phyloP scores from a whole-genome alignment of 2,113 vertebrate genomes.

The Tupaia chinensis region DNA sequence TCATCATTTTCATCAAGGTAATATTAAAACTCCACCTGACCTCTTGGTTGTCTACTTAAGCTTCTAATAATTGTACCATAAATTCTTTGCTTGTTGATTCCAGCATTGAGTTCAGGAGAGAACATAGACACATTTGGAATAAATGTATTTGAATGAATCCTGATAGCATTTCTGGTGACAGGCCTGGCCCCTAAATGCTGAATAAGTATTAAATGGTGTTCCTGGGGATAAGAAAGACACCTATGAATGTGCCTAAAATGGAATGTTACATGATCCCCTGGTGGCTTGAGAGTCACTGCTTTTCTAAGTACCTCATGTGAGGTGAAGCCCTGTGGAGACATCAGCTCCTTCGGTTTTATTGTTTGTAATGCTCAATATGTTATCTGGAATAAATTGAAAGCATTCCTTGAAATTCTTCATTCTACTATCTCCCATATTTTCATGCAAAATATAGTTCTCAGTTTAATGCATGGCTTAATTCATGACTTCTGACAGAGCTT shows the following conservation, averaged over 20 bases:
- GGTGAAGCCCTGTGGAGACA: background rate
- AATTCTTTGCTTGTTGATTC: background rate
- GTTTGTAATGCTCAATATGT: slow-evolving; percentile 30
- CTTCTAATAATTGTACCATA: background rate
- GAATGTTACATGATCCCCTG: background rate
- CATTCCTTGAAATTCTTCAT: slow-evolving; percentile 42
- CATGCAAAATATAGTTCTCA: background rate
- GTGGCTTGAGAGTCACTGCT: background rate
- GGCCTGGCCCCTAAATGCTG: background rate
- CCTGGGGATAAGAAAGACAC: slow-evolving; percentile 19
- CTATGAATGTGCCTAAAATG: slow-evolving; percentile 31
- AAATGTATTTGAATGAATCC: background rate
- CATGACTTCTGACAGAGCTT: background rate
- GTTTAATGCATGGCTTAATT: background rate
- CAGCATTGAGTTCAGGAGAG: slow-evolving; percentile 2
- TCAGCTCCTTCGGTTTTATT: slow-evolving; percentile 31
- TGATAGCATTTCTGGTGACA: background rate
- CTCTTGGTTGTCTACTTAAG: background rate
- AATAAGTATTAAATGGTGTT: background rate
- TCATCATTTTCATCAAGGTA: background rate
- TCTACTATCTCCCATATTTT: background rate
- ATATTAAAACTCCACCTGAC: background rate
- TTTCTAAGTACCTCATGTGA: slow-evolving; percentile 13
- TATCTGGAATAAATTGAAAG: slow-evolving; percentile 58
- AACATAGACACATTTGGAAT: slow-evolving; percentile 8